Conservation (phyloP, 2,797 vertebrate genomes). For the Ara ararauna region DNA sequence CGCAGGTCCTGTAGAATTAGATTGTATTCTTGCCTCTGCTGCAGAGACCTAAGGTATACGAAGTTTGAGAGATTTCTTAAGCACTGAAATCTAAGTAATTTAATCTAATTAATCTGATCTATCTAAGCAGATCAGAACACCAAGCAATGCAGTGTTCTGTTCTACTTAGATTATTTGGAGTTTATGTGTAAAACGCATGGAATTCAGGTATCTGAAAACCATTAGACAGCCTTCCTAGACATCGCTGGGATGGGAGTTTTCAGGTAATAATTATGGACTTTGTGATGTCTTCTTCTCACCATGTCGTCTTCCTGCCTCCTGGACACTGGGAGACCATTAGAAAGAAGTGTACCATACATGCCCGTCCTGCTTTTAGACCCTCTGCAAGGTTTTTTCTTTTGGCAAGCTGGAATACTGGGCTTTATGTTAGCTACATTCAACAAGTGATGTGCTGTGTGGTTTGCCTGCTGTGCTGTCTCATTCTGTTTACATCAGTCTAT, state of each 20-base stretch:
- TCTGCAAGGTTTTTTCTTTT: background rate
- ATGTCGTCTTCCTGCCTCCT: background rate
- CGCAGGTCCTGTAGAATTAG: too few relatives aligned
- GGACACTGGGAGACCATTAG: background rate
- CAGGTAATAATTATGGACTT: accelerated
- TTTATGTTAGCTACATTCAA: background rate
- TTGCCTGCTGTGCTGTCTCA: background rate
- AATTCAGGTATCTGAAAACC: background rate
- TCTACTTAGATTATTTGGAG: background rate
- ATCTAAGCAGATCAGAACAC: accelerated
- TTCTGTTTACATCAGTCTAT: background rate
- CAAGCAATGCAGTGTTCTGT: background rate
- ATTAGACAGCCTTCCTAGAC: background rate
- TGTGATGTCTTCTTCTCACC: background rate
- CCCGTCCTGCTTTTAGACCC: background rate
- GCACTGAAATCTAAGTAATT: background rate
- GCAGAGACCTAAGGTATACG: background rate
- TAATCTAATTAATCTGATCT: background rate
- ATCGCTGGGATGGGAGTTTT: background rate
- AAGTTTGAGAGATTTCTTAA: background rate
- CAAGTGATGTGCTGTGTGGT: background rate
- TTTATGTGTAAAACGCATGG: background rate
- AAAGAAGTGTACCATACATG: background rate
- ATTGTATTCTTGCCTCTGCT: background rate
- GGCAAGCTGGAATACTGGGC: background rate